Percentiles rank a stretch among this genome's conserved stretches.
These are phyloP conservation scores for Numida meleagris DNA, from an alignment of 2,113 vertebrate species.

Conservation along the genomic window DNA sequence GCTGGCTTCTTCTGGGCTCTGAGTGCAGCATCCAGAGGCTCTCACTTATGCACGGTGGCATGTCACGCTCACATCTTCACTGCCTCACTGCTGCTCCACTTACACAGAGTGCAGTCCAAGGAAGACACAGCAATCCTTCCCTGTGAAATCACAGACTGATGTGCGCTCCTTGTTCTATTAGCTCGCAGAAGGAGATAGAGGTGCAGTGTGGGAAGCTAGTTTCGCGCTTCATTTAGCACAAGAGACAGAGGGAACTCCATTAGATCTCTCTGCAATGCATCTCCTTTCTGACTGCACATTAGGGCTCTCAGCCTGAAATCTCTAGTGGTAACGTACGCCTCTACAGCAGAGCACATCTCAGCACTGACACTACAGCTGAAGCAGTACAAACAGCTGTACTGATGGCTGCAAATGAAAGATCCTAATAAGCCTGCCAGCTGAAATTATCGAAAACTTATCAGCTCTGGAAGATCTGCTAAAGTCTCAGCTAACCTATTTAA, in stretches of 20 bases:
- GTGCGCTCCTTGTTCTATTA: background rate
- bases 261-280: conserved; percentile 26
- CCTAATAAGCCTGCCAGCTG: background rate
- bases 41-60: background rate
- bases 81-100: background rate
- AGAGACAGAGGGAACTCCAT: conserved; percentile 48
- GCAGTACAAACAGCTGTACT: background rate
- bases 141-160: background rate
- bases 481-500: background rate
- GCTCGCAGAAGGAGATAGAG: background rate
- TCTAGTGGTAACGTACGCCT: background rate
- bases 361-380: background rate
- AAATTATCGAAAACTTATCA: background rate
- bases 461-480: background rate
- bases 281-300: background rate
- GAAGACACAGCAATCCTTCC: background rate
- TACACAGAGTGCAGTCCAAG: background rate
- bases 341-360: background rate
- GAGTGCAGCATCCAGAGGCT: conserved; percentile 7
- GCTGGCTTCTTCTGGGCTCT: background rate
- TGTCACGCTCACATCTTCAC: background rate
- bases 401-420: background rate
- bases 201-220: conserved; percentile 8
- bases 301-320: conserved; percentile 5
- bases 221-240: conserved; percentile 52